phyloP scores from a whole-genome alignment of 2,113 vertebrate genomes.

The Misgurnus mizolepis region DNA sequence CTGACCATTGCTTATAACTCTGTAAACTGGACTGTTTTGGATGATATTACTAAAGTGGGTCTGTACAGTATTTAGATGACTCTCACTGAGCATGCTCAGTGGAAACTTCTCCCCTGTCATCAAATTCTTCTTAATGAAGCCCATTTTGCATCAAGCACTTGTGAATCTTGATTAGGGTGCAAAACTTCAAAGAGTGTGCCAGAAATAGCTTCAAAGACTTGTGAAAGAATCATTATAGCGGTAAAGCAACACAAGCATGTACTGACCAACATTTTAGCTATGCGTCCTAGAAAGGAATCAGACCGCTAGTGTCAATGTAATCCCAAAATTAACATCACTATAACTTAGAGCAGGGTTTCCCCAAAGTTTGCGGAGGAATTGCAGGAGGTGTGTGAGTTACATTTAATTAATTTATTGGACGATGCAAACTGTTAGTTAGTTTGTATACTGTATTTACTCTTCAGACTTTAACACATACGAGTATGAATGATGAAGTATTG shows the following conservation, averaged over 20 bases:
- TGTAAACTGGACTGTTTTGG: too few species aligned
- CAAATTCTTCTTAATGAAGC: constrained; percentile 46
- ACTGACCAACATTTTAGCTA: constrained; percentile 34
- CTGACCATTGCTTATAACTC: not conserved
- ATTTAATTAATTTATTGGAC: too few species aligned
- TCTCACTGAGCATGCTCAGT: constrained; percentile 26
- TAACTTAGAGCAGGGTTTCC: not conserved
- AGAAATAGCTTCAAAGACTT: constrained; percentile 54
- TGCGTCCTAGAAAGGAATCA: constrained; percentile 2
- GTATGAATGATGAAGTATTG: too few species aligned
- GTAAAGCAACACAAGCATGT: constrained; percentile 37
- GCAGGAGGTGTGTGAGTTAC: too few species aligned
- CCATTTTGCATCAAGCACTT: constrained; percentile 35
- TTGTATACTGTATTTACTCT: too few species aligned
- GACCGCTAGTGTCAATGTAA: not conserved
- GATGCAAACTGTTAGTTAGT: too few species aligned
- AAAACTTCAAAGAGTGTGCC: constrained; percentile 43
- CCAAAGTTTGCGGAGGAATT: too few species aligned
- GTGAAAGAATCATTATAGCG: constrained; percentile 44
- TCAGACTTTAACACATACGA: too few species aligned
- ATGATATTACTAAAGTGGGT: not conserved
- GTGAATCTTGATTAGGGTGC: constrained; percentile 44
- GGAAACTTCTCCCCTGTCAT: constrained; percentile 15
- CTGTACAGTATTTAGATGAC: constrained; percentile 16
- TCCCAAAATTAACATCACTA: not conserved